Percentiles rank a stretch among this genome's conserved stretches.
Evolutionary conservation across 1,140 invertebrate genomes (phyloP).

Genomic region (Probaryconus sp.): DNA sequence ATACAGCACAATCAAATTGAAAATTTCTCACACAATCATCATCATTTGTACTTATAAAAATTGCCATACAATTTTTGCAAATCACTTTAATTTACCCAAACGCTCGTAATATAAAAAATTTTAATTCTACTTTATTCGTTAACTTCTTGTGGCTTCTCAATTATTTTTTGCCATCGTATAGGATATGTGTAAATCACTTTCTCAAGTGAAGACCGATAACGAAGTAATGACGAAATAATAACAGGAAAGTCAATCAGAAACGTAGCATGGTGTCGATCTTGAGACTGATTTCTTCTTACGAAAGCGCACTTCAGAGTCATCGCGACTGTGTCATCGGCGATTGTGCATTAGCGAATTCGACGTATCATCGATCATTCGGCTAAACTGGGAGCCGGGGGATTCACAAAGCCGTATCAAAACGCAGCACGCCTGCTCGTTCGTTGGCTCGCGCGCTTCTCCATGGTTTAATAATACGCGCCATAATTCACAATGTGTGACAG

Average conservation of each 20-base stretch:
- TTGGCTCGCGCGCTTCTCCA: conserved; percentile 36
- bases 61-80: too few relatives aligned
- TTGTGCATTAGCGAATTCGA: conserved; percentile 32
- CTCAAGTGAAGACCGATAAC: too few relatives aligned
- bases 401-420: conserved; percentile 39
- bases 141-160: too few relatives aligned
- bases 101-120: too few relatives aligned
- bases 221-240: too few relatives aligned
- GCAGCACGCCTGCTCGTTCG: conserved; percentile 33
- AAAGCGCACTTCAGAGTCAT: conserved; percentile 23
- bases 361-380: conserved; percentile 34
- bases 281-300: conserved; percentile 17
- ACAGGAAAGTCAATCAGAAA: conserved; percentile 22
- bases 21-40: too few relatives aligned
- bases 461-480: conserved; percentile 68
- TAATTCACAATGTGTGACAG: conserved; percentile 70
- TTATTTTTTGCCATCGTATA: too few relatives aligned
- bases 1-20: too few relatives aligned
- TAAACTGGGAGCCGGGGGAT: conserved; percentile 29
- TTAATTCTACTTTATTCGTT: too few relatives aligned
- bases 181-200: too few relatives aligned
- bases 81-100: too few relatives aligned
- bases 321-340: conserved; percentile 28
- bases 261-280: conserved; percentile 7
- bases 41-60: too few relatives aligned